Base-by-base conservation (phyloP, 2,797 vertebrate species). In the Hippopotamyrus pictus region DNA sequence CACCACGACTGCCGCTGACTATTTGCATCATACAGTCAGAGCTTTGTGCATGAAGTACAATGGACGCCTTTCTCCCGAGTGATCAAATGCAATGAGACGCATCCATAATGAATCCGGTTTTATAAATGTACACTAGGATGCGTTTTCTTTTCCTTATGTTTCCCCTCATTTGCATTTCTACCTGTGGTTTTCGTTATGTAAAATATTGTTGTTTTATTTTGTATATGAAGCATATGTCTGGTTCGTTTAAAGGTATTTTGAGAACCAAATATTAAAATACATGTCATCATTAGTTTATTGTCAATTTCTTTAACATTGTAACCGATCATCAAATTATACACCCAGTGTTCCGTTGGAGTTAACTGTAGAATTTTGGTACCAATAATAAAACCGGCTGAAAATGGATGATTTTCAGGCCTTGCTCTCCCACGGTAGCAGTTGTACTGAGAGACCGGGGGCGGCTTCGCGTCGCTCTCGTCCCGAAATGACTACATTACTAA, bases 381-480 rank as follows among this genome's bases (percentile, higher is more conserved):
- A 82, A 19, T 46, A 46, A 44, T 82, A 46, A 44, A 19, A 82
- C 6, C 6, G 29, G 65, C 65, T 37, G 19, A 46, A 3, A 44
- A 44, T 44, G 37, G 14, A 17, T 46, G 17, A 82, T 82, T 53
- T 17, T 46, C 14, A n/a, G 37, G 41, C 7, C 6, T 82, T 37
- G 8, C 37, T 44, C 14, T 82, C 37, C 76, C 41, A 91, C 90
- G 17, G 48, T 51, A 46, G 89, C 95, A 96, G 95, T 95, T 94
- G 94, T 93, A 73, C 83, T 89, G 95, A 48, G 88, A 96, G 95
- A 96, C 95, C 92, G 94, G 91, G 93, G 95, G 95, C 93, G 94
- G 92, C 88, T 88, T 91, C 86, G 53, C 90, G 93, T 94, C 94
- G 94, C 92, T 94, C 93, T 90, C 89, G 5, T 94, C 93, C 94